Conservation (phyloP, 2,113 vertebrate genomes). For the Climacteris rufus region DNA sequence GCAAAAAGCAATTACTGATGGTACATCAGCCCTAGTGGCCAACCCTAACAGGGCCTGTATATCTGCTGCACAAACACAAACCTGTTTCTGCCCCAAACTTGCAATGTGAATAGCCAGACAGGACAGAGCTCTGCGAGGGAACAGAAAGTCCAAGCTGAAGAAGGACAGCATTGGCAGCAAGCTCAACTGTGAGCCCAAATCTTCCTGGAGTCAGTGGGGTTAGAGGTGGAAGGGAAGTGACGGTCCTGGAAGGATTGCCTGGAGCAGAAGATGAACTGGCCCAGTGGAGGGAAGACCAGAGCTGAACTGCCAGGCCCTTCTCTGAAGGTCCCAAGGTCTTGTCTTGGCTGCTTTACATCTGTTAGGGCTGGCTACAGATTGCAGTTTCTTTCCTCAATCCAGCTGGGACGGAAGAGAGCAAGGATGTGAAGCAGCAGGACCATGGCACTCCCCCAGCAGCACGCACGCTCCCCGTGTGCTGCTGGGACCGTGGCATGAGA, state of each 20-base stretch:
- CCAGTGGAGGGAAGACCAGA: neutral
- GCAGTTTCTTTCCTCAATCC: neutral
- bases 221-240: neutral
- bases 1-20: neutral
- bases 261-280: neutral
- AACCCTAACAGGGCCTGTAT: neutral
- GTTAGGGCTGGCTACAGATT: neutral
- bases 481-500: fast-evolving
- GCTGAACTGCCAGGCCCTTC: neutral
- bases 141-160: neutral
- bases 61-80: neutral
- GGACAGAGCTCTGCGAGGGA: neutral
- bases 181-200: neutral
- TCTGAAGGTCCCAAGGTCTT: neutral
- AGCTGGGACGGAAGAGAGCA: neutral
- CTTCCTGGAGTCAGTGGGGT: neutral
- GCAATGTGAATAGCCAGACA: neutral
- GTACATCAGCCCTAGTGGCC: neutral
- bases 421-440: neutral
- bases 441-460: neutral
- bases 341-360: neutral
- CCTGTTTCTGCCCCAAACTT: neutral
- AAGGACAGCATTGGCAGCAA: neutral
- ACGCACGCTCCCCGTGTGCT: fast-evolving
- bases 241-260: neutral